These are phyloP conservation scores for Melanerpes aurifrons DNA, from an alignment of 2,113 vertebrate species.

Conservation along the genomic window DNA sequence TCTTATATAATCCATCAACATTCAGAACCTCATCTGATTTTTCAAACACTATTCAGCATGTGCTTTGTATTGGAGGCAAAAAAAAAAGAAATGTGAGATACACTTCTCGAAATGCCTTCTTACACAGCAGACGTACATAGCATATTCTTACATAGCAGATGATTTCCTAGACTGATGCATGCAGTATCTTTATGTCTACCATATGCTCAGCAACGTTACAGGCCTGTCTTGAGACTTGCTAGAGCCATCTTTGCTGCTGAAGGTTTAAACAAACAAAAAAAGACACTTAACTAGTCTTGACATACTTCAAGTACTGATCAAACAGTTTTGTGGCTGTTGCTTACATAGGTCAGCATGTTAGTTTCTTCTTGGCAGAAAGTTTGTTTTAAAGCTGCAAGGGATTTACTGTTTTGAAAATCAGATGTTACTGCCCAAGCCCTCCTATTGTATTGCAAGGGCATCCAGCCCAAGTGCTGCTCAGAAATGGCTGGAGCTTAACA, in stretches of 20 bases:
- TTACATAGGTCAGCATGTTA: conserved; percentile 32
- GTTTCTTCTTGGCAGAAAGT: conserved; percentile 18
- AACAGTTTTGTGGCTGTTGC: not conserved
- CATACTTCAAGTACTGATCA: not conserved
- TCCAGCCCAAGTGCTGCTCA: not conserved
- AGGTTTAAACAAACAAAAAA: not conserved
- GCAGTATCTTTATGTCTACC: conserved; percentile 24
- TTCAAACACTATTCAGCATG: not conserved
- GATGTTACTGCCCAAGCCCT: conserved; percentile 40
- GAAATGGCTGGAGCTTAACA: conserved; percentile 22
- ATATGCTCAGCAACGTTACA: not conserved
- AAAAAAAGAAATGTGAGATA: not conserved
- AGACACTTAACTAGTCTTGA: not conserved
- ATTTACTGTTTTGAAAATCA: conserved; percentile 60
- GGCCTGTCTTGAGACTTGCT: not conserved
- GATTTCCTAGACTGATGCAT: not conserved
- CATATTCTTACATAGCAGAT: not conserved
- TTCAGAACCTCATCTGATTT: not conserved
- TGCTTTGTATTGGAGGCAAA: conserved; percentile 28
- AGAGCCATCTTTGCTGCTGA: not conserved
- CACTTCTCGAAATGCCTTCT: not conserved
- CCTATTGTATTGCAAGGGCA: conserved; percentile 17
- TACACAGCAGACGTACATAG: not conserved
- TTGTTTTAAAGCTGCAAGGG: conserved; percentile 39
- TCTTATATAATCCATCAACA: not conserved